Conservation (phyloP, 1,140 invertebrate species). For the Trichoplusia ni region DNA sequence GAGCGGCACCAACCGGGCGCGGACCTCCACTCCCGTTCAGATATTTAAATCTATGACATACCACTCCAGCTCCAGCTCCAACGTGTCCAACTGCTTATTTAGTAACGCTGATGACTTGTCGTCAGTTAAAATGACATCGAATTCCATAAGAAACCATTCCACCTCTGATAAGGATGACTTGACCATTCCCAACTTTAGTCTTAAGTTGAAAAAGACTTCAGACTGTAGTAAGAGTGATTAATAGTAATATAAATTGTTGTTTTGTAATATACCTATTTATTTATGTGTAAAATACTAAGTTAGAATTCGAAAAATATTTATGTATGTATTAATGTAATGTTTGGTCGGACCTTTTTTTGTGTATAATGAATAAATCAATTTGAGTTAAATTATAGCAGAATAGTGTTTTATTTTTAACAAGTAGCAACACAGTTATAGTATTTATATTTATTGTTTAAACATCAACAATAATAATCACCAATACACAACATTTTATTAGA, state of each 20-base stretch:
- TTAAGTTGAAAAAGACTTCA: conserved; percentile 67
- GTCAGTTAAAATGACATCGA: conserved; percentile 78
- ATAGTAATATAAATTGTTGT: conserved; percentile 40
- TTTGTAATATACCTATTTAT: conserved; percentile 12
- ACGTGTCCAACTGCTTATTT: conserved; percentile 74
- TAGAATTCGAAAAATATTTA: conserved; percentile 8
- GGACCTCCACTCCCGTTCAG: conserved; percentile 82
- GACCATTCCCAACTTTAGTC: conserved; percentile 77
- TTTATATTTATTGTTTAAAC: background rate
- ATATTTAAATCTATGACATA: conserved; percentile 75
- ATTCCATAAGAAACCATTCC: conserved; percentile 72
- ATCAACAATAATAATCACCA: background rate
- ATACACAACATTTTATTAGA: conserved; percentile 7
- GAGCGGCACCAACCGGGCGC: conserved; percentile 59
- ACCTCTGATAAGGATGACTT: conserved; percentile 74
- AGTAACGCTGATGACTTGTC: conserved; percentile 80
- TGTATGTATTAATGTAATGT: conserved; percentile 44
- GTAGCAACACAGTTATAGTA: background rate
- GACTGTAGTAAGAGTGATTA: conserved; percentile 71
- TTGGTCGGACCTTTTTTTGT: conserved; percentile 47
- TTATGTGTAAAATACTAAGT: conserved; percentile 24
- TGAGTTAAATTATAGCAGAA: conserved; percentile 12
- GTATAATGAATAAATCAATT: conserved; percentile 45
- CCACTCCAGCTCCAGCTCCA: conserved; percentile 72
- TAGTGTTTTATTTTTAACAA: conserved; percentile 9